These are phyloP conservation scores for Hemibagrus guttatus DNA, from an alignment of 2,797 vertebrate genomes.

Conservation along the genomic window DNA sequence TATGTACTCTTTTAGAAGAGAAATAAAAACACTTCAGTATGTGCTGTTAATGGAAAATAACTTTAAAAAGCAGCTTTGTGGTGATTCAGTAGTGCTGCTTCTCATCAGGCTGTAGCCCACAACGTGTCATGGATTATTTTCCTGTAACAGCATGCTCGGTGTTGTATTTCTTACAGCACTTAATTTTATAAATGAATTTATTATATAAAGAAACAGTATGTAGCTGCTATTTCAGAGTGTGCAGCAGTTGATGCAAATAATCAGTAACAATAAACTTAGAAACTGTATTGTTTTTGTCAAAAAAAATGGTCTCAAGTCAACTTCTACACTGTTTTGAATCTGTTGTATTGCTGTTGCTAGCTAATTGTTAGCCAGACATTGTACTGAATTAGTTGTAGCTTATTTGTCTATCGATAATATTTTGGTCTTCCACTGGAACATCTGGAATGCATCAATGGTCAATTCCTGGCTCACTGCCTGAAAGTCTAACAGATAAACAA, in stretches of 20 bases:
- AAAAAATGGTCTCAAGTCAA: neutral
- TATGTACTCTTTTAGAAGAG: neutral
- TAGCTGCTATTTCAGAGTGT: too few relatives aligned
- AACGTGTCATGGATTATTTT: neutral
- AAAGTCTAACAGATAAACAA: neutral
- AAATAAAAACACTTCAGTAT: neutral
- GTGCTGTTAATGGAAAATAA: neutral
- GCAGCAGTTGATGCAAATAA: too few relatives aligned
- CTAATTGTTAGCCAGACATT: too few relatives aligned
- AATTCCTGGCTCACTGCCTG: neutral
- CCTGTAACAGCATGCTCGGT: neutral
- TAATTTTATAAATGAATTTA: too few relatives aligned
- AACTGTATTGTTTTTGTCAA: neutral
- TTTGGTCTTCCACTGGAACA: neutral
- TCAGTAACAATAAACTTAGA: too few relatives aligned
- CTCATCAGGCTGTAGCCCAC: neutral
- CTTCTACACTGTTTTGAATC: too few relatives aligned
- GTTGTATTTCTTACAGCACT: neutral
- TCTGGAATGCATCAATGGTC: neutral
- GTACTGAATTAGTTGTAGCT: neutral
- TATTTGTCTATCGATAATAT: neutral
- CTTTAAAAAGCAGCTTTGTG: neutral
- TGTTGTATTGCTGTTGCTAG: too few relatives aligned
- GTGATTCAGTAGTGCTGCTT: neutral
- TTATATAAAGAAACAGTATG: too few relatives aligned